A percentile compares a stretch with the other conserved stretches of the same genome.
These are phyloP conservation scores for Chroicocephalus ridibundus DNA, from an alignment of 2,113 vertebrate species.

Conservation along the genomic window DNA sequence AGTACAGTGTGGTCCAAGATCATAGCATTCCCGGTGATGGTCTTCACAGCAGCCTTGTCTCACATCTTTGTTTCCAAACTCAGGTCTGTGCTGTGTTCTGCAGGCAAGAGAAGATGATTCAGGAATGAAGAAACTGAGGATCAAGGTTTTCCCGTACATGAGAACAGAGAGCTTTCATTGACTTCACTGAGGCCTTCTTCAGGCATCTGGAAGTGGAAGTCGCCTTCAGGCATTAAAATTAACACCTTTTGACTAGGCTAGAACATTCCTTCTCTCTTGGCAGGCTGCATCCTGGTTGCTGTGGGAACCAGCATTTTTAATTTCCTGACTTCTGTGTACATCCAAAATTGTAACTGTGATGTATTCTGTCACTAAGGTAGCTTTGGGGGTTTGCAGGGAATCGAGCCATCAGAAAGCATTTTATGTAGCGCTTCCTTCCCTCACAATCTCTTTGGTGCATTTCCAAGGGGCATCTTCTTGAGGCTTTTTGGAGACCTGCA, in stretches of 20 bases:
- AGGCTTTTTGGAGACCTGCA: background rate
- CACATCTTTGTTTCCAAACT: background rate
- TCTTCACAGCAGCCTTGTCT: background rate
- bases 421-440: background rate
- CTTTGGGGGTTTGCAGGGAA: background rate
- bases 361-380: background rate
- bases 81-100: background rate
- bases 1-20: background rate
- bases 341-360: constrained; percentile 21
- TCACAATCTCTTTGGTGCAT: background rate
- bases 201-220: constrained; percentile 15
- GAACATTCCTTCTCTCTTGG: constrained; percentile 39
- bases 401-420: background rate
- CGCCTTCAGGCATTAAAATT: constrained; percentile 3
- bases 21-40: background rate
- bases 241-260: constrained; percentile 36
- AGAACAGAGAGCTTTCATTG: background rate
- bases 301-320: constrained; percentile 57
- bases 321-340: constrained; percentile 41
- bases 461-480: background rate
- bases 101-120: background rate
- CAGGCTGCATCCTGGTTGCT: constrained; percentile 54
- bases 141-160: background rate
- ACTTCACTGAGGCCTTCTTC: background rate
- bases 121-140: background rate